Percentiles rank a stretch among this genome's conserved stretches.
phyloP scores from a whole-genome alignment of 1,140 invertebrate genomes.

The Platorchestia sp. region DNA sequence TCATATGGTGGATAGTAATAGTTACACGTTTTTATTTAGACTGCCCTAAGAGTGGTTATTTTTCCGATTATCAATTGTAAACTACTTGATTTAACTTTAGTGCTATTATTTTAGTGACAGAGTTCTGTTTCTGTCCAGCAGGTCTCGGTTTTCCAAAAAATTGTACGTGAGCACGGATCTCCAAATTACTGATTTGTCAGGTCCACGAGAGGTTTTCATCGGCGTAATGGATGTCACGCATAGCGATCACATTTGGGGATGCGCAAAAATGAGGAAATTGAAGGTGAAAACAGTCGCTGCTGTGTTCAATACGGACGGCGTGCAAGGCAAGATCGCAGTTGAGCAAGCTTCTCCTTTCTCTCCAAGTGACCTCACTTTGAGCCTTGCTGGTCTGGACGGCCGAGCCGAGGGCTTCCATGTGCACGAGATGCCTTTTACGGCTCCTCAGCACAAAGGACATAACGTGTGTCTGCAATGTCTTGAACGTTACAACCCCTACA shows the following conservation, averaged over 20 bases:
- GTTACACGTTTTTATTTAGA: background rate
- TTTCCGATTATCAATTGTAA: too few species aligned
- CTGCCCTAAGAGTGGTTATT: background rate
- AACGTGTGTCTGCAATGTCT: conserved; percentile 70
- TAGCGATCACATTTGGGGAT: conserved; percentile 83
- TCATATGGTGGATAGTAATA: background rate
- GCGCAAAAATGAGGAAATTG: conserved; percentile 81
- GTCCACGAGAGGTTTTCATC: conserved; percentile 82
- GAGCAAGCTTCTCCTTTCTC: conserved; percentile 87
- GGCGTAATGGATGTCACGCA: conserved; percentile 87
- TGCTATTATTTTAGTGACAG: background rate
- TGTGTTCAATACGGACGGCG: conserved; percentile 83
- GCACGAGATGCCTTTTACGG: conserved; percentile 73
- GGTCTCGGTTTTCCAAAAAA: conserved; percentile 67
- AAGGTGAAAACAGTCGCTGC: conserved; percentile 74
- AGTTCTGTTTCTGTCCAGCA: conserved; percentile 63
- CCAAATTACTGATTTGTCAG: conserved; percentile 77
- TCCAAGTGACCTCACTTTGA: conserved; percentile 84
- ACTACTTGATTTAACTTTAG: background rate
- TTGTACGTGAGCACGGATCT: conserved; percentile 60
- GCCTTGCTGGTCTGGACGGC: conserved; percentile 76
- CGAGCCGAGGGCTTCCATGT: conserved; percentile 73
- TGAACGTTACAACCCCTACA: conserved; percentile 74
- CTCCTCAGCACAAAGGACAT: conserved; percentile 68
- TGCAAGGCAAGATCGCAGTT: conserved; percentile 84